Conservation (phyloP, 2,797 vertebrate genomes). For the Xenops minutus region DNA sequence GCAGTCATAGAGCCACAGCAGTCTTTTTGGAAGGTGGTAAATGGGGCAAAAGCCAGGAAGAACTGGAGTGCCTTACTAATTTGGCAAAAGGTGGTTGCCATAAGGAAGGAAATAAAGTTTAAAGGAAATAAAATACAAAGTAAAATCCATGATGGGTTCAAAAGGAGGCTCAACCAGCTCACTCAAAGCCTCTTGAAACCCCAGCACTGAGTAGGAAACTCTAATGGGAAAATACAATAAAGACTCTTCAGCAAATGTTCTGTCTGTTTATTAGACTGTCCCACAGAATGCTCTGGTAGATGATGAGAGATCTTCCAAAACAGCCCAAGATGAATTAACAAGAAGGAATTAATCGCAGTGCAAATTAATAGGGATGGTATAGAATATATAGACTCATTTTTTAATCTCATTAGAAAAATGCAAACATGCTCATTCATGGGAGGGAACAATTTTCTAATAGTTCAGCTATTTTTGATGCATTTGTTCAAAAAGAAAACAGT, state of each 20-base stretch:
- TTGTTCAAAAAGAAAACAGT: not conserved
- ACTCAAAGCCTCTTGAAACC: constrained; percentile 6
- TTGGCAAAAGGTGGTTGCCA: constrained; percentile 25
- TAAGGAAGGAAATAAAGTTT: constrained; percentile 41
- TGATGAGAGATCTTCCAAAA: not conserved
- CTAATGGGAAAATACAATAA: not conserved
- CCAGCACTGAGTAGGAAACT: not conserved
- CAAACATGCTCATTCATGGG: not conserved
- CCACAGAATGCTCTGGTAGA: not conserved
- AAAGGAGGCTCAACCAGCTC: constrained; percentile 20
- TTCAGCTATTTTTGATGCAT: not conserved
- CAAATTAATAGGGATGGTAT: not conserved
- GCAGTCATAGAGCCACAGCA: not conserved
- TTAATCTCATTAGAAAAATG: not conserved
- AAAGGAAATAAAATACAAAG: constrained; percentile 48
- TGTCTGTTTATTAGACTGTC: not conserved
- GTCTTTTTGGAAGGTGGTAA: constrained; percentile 9
- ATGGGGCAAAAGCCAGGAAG: constrained; percentile 36
- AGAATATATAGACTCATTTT: not conserved
- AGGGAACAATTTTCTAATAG: not conserved
- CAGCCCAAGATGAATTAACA: not conserved
- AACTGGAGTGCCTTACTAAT: not conserved
- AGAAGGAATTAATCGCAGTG: not conserved
- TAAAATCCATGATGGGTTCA: constrained; percentile 31
- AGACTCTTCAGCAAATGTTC: not conserved